Percentiles rank a stretch among this genome's conserved stretches.
Conservation (phyloP, 2,113 vertebrate genomes). For the Platichthys flesus region DNA sequence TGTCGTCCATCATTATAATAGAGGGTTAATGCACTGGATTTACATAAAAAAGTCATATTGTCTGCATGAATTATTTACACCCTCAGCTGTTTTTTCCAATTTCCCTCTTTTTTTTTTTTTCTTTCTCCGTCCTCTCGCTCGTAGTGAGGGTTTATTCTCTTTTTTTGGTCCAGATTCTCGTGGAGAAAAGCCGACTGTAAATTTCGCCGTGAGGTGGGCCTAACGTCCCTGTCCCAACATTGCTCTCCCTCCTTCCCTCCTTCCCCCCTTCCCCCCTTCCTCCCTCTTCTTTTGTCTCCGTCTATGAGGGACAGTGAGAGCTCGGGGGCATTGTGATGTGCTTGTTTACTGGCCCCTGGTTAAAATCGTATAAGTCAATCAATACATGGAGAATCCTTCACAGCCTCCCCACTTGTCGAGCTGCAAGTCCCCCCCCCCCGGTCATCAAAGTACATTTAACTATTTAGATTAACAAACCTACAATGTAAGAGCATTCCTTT, state of each 20-base stretch:
- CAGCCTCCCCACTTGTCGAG: slow-evolving; percentile 13
- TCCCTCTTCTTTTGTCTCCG: slow-evolving; percentile 39
- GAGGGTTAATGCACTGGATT: slow-evolving; percentile 99
- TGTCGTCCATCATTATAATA: slow-evolving; percentile 99
- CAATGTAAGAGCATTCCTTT: not conserved
- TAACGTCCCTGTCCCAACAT: slow-evolving; percentile 72
- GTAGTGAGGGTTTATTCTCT: slow-evolving; percentile 81
- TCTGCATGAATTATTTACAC: slow-evolving; percentile 99
- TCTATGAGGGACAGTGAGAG: slow-evolving; percentile 47
- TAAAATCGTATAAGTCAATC: slow-evolving; percentile 44
- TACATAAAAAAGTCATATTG: slow-evolving; percentile 99
- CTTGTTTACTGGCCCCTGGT: slow-evolving; percentile 37
- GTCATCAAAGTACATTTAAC: slow-evolving; percentile 12
- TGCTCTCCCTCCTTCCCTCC: slow-evolving; percentile 28
- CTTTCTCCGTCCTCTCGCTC: slow-evolving; percentile 81
- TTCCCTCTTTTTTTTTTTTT: slow-evolving; percentile 59
- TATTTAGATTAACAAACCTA: slow-evolving; percentile 8
- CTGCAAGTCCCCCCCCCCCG: slow-evolving; percentile 1
- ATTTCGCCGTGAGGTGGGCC: slow-evolving; percentile 91
- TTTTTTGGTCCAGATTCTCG: slow-evolving; percentile 91
- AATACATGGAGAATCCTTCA: slow-evolving; percentile 31
- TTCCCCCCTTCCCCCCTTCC: not conserved
- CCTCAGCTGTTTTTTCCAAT: slow-evolving; percentile 98
- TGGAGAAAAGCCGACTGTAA: slow-evolving; percentile 96
- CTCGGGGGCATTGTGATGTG: slow-evolving; percentile 32